phyloP scores from a whole-genome alignment of 2,797 vertebrate genomes.

The Hapalemur alaotrensis region DNA sequence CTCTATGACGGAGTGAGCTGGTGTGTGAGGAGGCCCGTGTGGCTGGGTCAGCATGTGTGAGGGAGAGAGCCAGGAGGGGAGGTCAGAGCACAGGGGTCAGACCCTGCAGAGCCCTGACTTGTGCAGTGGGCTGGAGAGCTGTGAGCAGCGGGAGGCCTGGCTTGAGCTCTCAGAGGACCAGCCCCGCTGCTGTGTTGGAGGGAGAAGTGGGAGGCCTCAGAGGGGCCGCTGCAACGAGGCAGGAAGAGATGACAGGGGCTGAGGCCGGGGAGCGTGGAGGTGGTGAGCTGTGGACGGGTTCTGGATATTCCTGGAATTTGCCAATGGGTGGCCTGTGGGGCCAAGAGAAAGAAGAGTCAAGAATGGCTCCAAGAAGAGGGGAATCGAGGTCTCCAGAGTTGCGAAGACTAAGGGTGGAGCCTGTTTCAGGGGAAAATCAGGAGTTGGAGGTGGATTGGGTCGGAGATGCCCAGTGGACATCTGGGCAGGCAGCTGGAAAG shows the following conservation, averaged over 20 bases:
- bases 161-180: background rate
- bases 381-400: background rate
- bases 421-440: background rate
- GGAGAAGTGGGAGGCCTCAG: too few species aligned
- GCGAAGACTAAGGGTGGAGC: background rate
- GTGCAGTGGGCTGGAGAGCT: background rate
- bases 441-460: background rate
- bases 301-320: background rate
- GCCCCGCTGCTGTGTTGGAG: background rate
- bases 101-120: background rate
- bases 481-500: background rate
- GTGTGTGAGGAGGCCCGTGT: background rate
- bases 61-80: background rate
- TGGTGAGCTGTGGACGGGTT: background rate
- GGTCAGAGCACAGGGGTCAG: background rate
- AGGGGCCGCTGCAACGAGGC: rapidly evolving
- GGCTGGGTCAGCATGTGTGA: background rate
- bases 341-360: background rate
- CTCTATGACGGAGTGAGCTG: background rate
- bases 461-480: background rate
- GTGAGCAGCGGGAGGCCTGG: background rate
- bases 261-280: rapidly evolving
- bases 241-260: background rate
- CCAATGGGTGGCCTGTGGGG: rapidly evolving
- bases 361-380: background rate